Evolutionary conservation across 2,888 invertebrate species (phyloP), one percentile per base, ranked within the genome.

Genomic region (Thereva unica): DNA sequence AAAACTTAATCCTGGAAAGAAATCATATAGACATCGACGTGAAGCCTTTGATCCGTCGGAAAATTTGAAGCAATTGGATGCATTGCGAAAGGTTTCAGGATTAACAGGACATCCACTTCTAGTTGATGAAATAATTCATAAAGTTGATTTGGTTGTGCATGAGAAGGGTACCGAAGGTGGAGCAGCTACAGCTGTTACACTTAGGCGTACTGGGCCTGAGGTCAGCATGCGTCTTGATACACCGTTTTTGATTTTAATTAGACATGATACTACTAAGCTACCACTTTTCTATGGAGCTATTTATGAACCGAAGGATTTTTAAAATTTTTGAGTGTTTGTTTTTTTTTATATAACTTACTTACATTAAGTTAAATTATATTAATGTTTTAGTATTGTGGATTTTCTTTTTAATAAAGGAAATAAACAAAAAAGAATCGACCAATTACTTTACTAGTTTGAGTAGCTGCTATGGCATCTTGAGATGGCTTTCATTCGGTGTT

Each of bases 251-350:
- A 85, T 90, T 73, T 84, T 89, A 73, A 86, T 90, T 68, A 83
- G 87, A 70, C 85, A 89, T 73, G 85, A 87, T 72, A 77, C 83
- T 4, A 85, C 87, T 4, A 84, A 85, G 70, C 75, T 87, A 4
- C 83, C 87, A 7, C 77, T 88, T 56, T 90, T 90, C 76, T 89
- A 88, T 85, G 89, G 88, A 0, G 81, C 85, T 9, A 83, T 89
- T 4, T 84, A 84, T 70, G 80, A 80, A 64, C 88, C 88, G 10
- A n/a, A n/a, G 9, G 47, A 49, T n/a, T 23, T 35, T 37, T 57
- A 9, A 44, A 47, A n/a, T 8, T 7, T 50, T 23, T 23, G 23
- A 23, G 23, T 23, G 23, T 23, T 23, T 23, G 23, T 23, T 23
- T 23, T 23, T 23, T 23, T 23, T 23, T n/a, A n/a, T n/a, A 23